Evolutionary conservation across 1,140 invertebrate species (phyloP).

Genomic region (Cheumatopsyche charites): DNA sequence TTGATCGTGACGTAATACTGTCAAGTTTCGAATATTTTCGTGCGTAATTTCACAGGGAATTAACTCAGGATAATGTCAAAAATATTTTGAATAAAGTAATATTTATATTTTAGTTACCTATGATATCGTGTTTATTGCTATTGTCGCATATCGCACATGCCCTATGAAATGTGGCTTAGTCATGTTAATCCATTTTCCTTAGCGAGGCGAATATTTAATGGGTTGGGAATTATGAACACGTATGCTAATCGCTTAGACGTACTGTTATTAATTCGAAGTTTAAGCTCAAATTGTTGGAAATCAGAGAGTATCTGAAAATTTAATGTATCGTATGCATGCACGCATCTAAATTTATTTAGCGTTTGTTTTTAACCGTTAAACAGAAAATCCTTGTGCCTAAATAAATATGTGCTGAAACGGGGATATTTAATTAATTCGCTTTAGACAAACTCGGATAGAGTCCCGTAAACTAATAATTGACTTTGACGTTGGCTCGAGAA

Average conservation of each 20-base stretch:
- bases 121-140: no score
- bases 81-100: no score
- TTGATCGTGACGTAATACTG: no score
- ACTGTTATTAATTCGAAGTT: not conserved
- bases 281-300: not conserved
- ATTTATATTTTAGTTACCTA: no score
- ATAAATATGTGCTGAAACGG: not conserved
- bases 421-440: conserved; percentile 5
- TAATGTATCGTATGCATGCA: no score
- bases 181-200: not conserved
- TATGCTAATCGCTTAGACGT: not conserved
- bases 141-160: no score
- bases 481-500: not conserved
- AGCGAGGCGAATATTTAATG: conserved; percentile 7
- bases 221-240: not conserved
- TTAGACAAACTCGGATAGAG: not conserved
- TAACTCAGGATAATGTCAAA: no score
- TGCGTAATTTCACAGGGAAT: no score
- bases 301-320: no score
- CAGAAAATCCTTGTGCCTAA: not conserved
- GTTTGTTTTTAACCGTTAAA: no score
- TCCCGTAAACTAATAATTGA: not conserved
- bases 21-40: no score
- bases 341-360: no score
- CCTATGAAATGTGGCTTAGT: not conserved